Evolutionary conservation across 2,888 invertebrate genomes (phyloP).

Genomic region (Silvanus unidentatus): DNA sequence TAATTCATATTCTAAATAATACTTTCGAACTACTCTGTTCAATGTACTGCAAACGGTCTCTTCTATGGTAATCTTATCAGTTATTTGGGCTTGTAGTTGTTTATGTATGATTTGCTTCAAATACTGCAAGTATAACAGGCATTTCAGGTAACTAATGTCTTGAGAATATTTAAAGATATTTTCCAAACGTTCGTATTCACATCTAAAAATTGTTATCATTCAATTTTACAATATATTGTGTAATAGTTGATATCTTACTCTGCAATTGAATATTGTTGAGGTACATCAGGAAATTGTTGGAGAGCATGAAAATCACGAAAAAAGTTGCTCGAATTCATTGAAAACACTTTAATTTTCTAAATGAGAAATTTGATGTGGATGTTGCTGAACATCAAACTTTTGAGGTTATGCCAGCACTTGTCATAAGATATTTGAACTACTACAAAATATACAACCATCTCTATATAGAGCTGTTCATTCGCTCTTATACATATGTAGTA

Average conservation of each 20-base stretch:
- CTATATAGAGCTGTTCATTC: no score
- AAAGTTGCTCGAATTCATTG: constrained; percentile 18
- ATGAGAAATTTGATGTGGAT: no score
- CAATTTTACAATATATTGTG: neutral
- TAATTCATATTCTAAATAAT: constrained; percentile 18
- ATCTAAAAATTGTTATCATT: constrained; percentile 13
- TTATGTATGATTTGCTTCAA: constrained; percentile 21
- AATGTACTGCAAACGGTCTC: constrained; percentile 19
- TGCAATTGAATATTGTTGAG: constrained; percentile 16
- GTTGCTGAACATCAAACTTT: no score
- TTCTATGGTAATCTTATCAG: constrained; percentile 25
- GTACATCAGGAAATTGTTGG: constrained; percentile 22
- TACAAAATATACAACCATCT: no score
- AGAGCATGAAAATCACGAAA: constrained; percentile 32
- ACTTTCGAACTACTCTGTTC: constrained; percentile 21
- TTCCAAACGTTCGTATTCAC: constrained; percentile 26
- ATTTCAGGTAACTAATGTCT: constrained; percentile 17
- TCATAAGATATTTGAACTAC: no score
- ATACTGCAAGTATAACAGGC: constrained; percentile 26
- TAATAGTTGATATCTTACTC: constrained; percentile 21
- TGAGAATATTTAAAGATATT: constrained; percentile 25
- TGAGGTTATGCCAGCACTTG: no score
- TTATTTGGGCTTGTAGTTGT: constrained; percentile 18
- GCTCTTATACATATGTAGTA: no score
- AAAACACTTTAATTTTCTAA: no score